Conservation (phyloP, 1,140 invertebrate species). For the Heliconius nattereri region DNA sequence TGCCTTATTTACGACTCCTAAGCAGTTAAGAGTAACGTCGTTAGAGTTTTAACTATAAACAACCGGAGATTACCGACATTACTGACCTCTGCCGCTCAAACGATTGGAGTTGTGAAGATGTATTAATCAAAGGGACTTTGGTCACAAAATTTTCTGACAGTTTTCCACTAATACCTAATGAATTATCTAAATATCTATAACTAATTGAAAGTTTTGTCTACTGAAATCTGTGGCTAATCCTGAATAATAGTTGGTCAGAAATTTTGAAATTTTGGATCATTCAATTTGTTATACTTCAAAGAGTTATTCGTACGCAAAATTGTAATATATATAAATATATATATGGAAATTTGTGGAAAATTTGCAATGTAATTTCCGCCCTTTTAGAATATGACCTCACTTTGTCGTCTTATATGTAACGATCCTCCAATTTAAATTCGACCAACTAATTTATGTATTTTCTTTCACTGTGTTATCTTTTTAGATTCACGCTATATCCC, state of each 20-base stretch:
- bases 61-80: slow-evolving; percentile 34
- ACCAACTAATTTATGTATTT: no score
- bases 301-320: no score
- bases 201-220: not conserved
- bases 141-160: not conserved
- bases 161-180: not conserved
- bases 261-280: no score
- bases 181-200: slow-evolving; percentile 2
- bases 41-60: slow-evolving; percentile 47
- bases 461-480: no score
- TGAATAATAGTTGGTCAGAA: not conserved
- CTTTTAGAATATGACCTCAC: no score
- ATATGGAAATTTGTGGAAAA: no score
- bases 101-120: not conserved
- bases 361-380: no score
- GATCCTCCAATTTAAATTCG: no score
- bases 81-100: slow-evolving; percentile 14
- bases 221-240: not conserved
- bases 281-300: no score
- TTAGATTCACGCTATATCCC: no score
- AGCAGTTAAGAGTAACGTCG: slow-evolving; percentile 39
- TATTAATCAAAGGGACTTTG: slow-evolving; percentile 7
- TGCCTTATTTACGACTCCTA: slow-evolving; percentile 45
- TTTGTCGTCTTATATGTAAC: no score
- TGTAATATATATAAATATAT: no score